Evolutionary conservation across 2,797 vertebrate genomes (phyloP).

Genomic region (Saxicola maurus): DNA sequence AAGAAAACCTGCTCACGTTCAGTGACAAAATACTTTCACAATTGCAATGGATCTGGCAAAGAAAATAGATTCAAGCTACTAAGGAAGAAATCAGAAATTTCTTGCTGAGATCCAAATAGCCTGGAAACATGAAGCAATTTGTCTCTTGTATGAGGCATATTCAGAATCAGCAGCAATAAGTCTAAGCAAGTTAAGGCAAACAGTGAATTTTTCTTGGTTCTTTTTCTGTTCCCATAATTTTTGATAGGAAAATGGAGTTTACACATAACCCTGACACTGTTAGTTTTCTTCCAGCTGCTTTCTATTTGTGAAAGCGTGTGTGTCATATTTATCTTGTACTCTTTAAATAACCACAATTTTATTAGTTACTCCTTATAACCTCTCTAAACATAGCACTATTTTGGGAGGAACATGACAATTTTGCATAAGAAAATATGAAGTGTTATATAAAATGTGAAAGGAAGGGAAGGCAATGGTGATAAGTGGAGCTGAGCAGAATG

Average conservation of each 20-base stretch:
- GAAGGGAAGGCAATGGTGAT: neutral
- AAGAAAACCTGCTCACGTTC: neutral
- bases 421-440: neutral
- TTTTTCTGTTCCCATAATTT: constrained; percentile 15
- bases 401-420: neutral
- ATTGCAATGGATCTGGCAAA: neutral
- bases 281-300: constrained; percentile 37
- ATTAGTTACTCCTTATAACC: constrained; percentile 12
- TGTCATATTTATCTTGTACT: constrained; percentile 23
- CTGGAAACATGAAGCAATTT: neutral
- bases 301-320: neutral
- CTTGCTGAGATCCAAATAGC: neutral
- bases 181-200: neutral
- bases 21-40: neutral
- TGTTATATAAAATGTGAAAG: constrained; percentile 6
- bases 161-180: constrained; percentile 15
- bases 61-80: neutral
- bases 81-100: constrained; percentile 4
- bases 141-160: neutral
- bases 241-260: constrained; percentile 23
- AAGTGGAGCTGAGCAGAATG: neutral
- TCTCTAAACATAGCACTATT: constrained; percentile 10
- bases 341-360: constrained; percentile 36
- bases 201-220: neutral
- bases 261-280: neutral